Evolutionary conservation across 2,888 invertebrate genomes (phyloP).

Genomic region (Pherbina coryleti): DNA sequence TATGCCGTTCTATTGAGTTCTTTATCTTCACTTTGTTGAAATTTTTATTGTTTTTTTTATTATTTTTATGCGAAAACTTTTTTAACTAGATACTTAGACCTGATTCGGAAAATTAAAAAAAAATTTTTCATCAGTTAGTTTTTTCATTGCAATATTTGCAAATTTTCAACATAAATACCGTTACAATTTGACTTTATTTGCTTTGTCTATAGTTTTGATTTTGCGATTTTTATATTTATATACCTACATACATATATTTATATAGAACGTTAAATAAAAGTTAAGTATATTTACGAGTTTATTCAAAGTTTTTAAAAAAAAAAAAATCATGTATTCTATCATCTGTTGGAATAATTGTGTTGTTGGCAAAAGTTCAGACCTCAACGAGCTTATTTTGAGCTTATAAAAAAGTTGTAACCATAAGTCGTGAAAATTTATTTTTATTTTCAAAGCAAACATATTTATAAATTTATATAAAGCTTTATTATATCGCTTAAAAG

Average conservation of each 20-base stretch:
- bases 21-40: background rate
- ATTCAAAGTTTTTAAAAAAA: background rate
- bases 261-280: background rate
- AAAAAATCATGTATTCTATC: background rate
- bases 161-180: background rate
- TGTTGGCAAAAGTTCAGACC: slow-evolving; percentile 1
- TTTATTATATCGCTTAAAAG: too few relatives aligned
- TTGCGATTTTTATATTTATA: background rate
- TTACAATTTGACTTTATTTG: slow-evolving; percentile 12
- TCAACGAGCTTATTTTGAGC: too few relatives aligned
- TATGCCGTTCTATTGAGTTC: background rate
- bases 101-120: slow-evolving; percentile 19
- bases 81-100: slow-evolving; percentile 13
- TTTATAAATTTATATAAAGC: too few relatives aligned
- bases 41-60: background rate
- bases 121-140: background rate
- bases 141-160: background rate
- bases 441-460: too few relatives aligned
- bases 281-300: background rate
- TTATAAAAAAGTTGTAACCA: too few relatives aligned
- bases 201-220: slow-evolving; percentile 17
- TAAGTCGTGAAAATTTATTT: too few relatives aligned
- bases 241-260: background rate
- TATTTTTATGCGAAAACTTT: background rate
- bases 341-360: background rate